phyloP scores from a whole-genome alignment of 2,888 invertebrate species.

The Nebria salina region DNA sequence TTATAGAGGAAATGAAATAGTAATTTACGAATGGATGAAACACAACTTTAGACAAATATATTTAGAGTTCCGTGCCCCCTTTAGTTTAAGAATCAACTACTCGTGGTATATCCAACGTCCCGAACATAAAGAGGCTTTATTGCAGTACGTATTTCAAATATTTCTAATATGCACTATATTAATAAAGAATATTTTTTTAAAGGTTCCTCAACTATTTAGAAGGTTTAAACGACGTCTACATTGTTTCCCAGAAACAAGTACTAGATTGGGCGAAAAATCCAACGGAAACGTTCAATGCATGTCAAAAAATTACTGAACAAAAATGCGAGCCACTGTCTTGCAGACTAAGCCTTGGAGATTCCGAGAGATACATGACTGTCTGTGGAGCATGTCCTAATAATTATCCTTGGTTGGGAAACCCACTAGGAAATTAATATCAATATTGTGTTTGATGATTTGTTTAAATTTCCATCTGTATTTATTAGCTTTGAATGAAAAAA shows the following conservation, averaged over 20 bases:
- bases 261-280: constrained; percentile 12
- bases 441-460: not conserved
- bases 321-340: not conserved
- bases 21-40: constrained; percentile 18
- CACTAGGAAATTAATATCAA: not conserved
- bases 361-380: not conserved
- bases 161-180: not conserved
- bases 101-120: constrained; percentile 3
- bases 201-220: not conserved
- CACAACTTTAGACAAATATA: not conserved
- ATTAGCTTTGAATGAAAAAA: not conserved
- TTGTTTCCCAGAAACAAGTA: constrained; percentile 2
- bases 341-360: not conserved
- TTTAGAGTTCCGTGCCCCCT: not conserved
- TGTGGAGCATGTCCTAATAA: not conserved
- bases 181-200: not conserved
- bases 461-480: not conserved
- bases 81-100: constrained; percentile 6
- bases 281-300: not conserved
- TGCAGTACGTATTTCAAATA: not conserved
- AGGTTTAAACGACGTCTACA: constrained; percentile 6
- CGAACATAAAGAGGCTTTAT: constrained; percentile 2
- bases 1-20: not conserved
- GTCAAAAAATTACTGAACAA: not conserved
- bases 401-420: not conserved